Percentiles rank a stretch among this genome's conserved stretches.
Evolutionary conservation across 2,113 vertebrate genomes (phyloP).

Genomic region (Murina feae): DNA sequence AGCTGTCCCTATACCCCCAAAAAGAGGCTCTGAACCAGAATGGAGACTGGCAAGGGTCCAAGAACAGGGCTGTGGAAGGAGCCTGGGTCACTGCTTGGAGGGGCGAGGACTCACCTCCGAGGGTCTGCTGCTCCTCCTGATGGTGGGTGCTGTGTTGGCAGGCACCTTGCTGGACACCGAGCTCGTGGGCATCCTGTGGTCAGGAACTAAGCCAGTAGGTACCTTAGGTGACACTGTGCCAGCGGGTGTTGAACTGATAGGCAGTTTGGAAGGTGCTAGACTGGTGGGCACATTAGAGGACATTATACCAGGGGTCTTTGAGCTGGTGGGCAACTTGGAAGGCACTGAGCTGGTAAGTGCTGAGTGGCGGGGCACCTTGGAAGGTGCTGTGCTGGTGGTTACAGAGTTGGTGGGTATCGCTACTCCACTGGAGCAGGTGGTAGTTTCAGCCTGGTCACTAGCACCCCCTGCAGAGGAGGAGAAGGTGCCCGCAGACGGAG

Average conservation of each 20-base stretch:
- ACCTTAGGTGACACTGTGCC: neutral
- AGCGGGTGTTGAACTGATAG: neutral
- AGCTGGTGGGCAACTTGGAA: slow-evolving; percentile 37
- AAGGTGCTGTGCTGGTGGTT: neutral
- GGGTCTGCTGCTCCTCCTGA: neutral
- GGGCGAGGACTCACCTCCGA: slow-evolving; percentile 31
- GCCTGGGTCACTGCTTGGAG: neutral
- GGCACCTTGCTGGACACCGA: neutral
- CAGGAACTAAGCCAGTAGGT: neutral
- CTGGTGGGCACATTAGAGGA: neutral
- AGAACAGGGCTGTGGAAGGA: neutral
- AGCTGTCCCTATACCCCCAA: neutral
- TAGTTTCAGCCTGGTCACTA: neutral
- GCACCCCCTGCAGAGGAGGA: neutral
- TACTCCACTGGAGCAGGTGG: neutral
- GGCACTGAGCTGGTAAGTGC: neutral
- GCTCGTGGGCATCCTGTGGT: neutral
- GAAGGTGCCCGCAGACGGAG: neutral
- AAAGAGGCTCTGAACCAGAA: neutral
- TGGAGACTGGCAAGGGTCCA: neutral
- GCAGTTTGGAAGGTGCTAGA: slow-evolving; percentile 42
- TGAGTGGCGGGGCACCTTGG: neutral
- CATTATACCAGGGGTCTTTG: neutral
- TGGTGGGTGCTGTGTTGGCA: neutral
- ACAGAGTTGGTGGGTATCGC: neutral